Base-by-base conservation (phyloP, 1,140 invertebrate species). In the Nixonia krombeini region DNA sequence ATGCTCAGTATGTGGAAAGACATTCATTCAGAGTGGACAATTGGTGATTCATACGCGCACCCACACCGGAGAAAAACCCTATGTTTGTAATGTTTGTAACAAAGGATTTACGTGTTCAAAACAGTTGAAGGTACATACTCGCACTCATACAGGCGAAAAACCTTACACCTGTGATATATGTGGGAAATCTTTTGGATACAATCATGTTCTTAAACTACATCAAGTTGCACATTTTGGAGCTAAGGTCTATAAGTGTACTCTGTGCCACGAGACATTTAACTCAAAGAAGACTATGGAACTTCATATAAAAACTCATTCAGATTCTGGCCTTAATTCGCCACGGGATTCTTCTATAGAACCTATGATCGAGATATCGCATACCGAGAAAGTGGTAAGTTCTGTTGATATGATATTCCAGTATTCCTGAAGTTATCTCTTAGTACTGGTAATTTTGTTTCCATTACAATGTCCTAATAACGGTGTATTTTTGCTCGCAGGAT, bases 41-140 rank as follows among this genome's bases (percentile, higher is more conserved):
- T 76, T 94, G 55, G 93, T 94, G 0, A 94, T 94, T 56, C 93
- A 94, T 75, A 90, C 93, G 86, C 86, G 93, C 10, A 94, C 93
- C 0, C 93, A 99, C 81, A 98, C 96, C 0, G 89, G 94, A 0
- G 94, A 96, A 84, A 96, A 96, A 79, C 94, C 94, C 0, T 96
- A 95, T 75, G 92, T 95, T 8, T 98, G 96, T 78, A 91, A 93
- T 58, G 89, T 89, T 8, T 94, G 93, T 74, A 90, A 93, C 53
- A 95, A 94, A 72, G 94, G 94, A 2, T 96, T 96, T 79, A 95
- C 93, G 7, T 95, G 93, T 76, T 94, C 93, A 21, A 96, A 96
- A 78, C 94, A 96, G 77, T 86, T 96, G 8, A 96, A 96, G 80
- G 94, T 96, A 2, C 88, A 96, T 82, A 88, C 88, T 92, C 85